Conservation (phyloP, 2,888 invertebrate species). For the Globia sparganii region DNA sequence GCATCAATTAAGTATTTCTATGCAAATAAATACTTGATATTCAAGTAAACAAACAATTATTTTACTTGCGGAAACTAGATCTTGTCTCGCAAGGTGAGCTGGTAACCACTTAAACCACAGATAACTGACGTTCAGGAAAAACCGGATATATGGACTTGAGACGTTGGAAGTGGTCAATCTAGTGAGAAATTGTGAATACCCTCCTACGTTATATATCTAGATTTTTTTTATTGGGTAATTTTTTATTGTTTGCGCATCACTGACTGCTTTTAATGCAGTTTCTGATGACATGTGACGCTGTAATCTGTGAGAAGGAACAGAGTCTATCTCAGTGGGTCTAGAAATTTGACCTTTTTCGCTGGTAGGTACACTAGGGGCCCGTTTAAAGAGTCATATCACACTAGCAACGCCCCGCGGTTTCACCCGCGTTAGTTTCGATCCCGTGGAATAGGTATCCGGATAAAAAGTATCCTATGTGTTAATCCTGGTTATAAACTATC, state of each 20-base stretch:
- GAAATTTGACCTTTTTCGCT: neutral
- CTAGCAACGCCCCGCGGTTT: too few species aligned
- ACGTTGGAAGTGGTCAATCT: conserved; percentile 1
- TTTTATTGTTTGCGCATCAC: too few species aligned
- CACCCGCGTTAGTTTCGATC: too few species aligned
- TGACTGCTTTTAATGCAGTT: neutral
- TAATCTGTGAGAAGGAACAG: neutral
- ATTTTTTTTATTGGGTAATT: too few species aligned
- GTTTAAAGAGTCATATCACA: too few species aligned
- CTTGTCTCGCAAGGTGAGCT: conserved; percentile 41
- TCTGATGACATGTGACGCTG: neutral
- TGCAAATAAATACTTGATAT: conserved; percentile 1
- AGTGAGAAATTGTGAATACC: conserved; percentile 34
- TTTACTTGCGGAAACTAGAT: conserved; percentile 27
- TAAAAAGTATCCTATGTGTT: too few species aligned
- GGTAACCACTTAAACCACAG: conserved; percentile 6
- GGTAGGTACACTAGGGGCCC: too few species aligned
- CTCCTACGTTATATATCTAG: too few species aligned
- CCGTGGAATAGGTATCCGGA: too few species aligned
- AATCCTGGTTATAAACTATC: too few species aligned
- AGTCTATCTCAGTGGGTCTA: neutral
- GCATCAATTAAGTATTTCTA: conserved; percentile 9
- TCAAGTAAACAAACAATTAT: conserved; percentile 15
- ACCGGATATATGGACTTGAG: conserved; percentile 29
- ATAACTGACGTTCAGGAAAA: conserved; percentile 22